Base-by-base conservation (phyloP, 2,888 invertebrate genomes). In the Thumatha senex region DNA sequence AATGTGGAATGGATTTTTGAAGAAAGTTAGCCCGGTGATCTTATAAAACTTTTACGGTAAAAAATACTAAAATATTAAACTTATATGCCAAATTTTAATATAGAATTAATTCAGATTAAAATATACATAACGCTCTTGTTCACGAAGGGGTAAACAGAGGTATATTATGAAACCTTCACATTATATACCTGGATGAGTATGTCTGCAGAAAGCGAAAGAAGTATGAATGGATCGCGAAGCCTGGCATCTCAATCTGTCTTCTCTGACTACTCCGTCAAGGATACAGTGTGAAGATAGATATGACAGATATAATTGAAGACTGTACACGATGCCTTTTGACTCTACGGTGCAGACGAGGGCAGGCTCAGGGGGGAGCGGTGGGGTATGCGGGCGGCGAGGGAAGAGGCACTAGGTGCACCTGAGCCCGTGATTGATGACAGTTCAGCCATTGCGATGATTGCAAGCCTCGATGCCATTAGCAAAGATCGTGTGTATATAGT, bases 401-500 rank as follows among this genome's bases (percentile, higher is more conserved):
- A 59, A 12, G 55, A 54, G 60, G 60, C 61, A 63, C 57, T 47
- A 57, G 51, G 60, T 75, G 80, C 90, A 90, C 90, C 90, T 90
- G 90, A 73, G 84, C 74, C 86, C 73, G 74, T 89, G 90, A 90
- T 90, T 89, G 90, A 90, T 90, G 89, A 89, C 78, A 60, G 45
- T 69, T 70, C 76, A 76, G 67, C 86, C 80, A 82, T 83, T 77
- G 82, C 78, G 76, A 84, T 87, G 87, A 87, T 89, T 86, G 80
- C 77, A 56, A 76, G 72, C 61, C 65, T 63, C 72, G 67, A 64
- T 60, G 66, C 76, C 82, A 80, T 83, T 81, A 80, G 55, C 65
- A 53, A 53, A 72, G 61, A 57, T 58, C 58, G 48, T 44, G 51
- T 51, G 40, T 45, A 41, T 44, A 11, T 40, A n/a, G n/a, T n/a